Evolutionary conservation across 92 coral and sea anemone genomes (phyloP).

Genomic region (Scolanthus callimorphus): DNA sequence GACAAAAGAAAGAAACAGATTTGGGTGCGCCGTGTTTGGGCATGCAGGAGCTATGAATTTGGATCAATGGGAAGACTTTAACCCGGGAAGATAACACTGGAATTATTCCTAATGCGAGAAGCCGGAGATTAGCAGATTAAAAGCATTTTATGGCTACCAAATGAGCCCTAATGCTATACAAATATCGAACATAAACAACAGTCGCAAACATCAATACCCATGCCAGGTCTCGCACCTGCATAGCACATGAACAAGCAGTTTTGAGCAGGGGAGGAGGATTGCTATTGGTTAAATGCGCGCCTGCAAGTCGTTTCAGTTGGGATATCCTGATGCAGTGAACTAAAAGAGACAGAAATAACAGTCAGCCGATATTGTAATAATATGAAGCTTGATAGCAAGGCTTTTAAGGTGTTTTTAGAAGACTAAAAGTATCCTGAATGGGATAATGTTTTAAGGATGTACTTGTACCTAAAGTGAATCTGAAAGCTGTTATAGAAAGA

Average conservation of each 20-base stretch:
- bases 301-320: no score
- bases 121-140: slow-evolving; percentile 1
- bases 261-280: not conserved
- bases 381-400: no score
- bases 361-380: not conserved
- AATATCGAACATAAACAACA: not conserved
- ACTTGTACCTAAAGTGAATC: no score
- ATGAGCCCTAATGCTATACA: not conserved
- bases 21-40: no score
- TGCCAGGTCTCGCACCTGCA: not conserved
- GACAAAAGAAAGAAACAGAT: no score
- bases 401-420: no score
- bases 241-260: not conserved
- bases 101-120: not conserved
- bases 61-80: no score
- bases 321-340: not conserved
- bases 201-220: not conserved
- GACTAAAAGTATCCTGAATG: no score
- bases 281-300: not conserved
- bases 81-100: no score
- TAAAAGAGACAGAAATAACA: not conserved
- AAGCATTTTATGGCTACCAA: not conserved
- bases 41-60: no score
- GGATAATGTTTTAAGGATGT: no score
- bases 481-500: no score